Conservation (phyloP, 2,888 invertebrate species). For the Drosophila anomelani region DNA sequence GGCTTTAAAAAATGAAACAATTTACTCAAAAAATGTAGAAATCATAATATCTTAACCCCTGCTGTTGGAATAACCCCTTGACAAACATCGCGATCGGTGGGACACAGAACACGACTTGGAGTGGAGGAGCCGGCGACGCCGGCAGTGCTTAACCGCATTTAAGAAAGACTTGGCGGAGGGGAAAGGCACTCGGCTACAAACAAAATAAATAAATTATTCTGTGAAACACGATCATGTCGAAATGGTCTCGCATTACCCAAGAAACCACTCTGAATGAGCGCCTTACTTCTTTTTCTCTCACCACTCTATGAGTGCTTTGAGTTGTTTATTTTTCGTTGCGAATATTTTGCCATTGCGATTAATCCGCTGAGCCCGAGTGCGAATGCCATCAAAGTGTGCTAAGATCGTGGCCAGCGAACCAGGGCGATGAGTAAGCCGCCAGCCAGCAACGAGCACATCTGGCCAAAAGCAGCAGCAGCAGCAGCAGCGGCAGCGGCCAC, state of each 20-base stretch:
- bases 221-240: constrained; percentile 72
- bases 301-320: constrained; percentile 6
- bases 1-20: not conserved
- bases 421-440: constrained; percentile 67
- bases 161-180: constrained; percentile 51
- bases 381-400: constrained; percentile 48
- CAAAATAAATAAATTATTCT: constrained; percentile 63
- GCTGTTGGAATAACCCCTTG: not conserved
- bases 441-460: constrained; percentile 50
- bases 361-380: constrained; percentile 17
- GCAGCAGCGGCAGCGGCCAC: constrained; percentile 41
- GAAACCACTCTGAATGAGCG: constrained; percentile 56
- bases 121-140: constrained; percentile 37
- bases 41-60: not conserved
- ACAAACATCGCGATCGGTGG: constrained; percentile 18
- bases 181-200: constrained; percentile 48
- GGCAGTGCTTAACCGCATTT: constrained; percentile 75
- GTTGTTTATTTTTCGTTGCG: constrained; percentile 11
- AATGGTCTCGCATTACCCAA: constrained; percentile 71
- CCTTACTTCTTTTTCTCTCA: constrained; percentile 25
- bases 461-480: constrained; percentile 59
- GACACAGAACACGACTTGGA: constrained; percentile 25
- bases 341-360: constrained; percentile 16
- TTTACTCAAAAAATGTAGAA: not conserved
- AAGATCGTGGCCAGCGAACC: constrained; percentile 69